Percentiles rank a stretch among this genome's conserved stretches.
phyloP scores from a whole-genome alignment of 2,888 invertebrate species.

The Pristionchus fissidentatus region DNA sequence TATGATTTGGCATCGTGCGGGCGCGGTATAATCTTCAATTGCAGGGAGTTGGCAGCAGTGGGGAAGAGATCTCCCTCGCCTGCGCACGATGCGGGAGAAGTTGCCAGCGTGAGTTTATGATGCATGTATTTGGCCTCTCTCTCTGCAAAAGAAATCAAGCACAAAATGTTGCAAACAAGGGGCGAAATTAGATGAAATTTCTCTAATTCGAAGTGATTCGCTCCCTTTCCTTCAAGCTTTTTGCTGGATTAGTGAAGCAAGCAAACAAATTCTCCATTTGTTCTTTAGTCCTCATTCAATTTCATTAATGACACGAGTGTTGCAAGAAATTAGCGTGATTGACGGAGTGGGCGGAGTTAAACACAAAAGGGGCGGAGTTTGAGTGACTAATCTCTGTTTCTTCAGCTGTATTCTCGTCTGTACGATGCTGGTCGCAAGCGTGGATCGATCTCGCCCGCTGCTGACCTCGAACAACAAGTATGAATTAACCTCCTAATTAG shows the following conservation, averaged over 20 bases:
- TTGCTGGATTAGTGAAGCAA: too few relatives aligned
- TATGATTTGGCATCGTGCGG: not conserved
- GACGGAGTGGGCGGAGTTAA: not conserved
- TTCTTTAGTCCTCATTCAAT: not conserved
- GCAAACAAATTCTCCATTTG: not conserved
- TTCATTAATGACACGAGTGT: not conserved
- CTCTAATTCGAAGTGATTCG: too few relatives aligned
- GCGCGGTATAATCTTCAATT: not conserved
- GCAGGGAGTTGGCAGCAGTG: conserved; percentile 6
- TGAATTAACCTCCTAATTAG: not conserved
- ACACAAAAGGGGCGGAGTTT: not conserved
- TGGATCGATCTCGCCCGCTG: conserved; percentile 45
- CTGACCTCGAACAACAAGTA: conserved; percentile 46
- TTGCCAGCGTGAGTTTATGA: conserved; percentile 23
- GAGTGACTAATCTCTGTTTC: not conserved
- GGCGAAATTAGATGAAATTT: too few relatives aligned
- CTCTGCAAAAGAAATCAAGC: not conserved
- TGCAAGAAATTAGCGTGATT: not conserved
- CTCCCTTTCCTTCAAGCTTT: too few relatives aligned
- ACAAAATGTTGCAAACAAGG: conserved; percentile 16
- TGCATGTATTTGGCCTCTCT: not conserved
- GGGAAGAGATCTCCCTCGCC: conserved; percentile 23
- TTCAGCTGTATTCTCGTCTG: conserved; percentile 35
- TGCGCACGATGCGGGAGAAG: not conserved
- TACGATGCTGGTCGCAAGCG: conserved; percentile 49